Percentiles rank a stretch among this genome's conserved stretches.
phyloP scores from a whole-genome alignment of 37 sponge, comb jelly and placozoan species.

The Beroe forskalii region DNA sequence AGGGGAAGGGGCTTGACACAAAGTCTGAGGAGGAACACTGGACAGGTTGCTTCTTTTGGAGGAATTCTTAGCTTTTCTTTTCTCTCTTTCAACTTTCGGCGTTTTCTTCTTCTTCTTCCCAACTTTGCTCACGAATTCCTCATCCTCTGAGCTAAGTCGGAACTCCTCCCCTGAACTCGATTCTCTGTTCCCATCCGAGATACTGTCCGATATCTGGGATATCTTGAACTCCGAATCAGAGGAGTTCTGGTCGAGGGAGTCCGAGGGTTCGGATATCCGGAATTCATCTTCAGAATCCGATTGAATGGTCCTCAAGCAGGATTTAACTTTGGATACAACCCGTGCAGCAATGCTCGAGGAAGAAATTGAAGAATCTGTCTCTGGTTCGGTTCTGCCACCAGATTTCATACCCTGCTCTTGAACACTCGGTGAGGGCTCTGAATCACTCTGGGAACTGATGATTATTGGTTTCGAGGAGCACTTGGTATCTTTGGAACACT shows the following conservation, averaged over 20 bases:
- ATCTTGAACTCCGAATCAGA: slow-evolving; percentile 6
- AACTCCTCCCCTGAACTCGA: slow-evolving; percentile 8
- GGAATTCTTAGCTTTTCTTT: not conserved
- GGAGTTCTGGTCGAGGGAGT: not conserved
- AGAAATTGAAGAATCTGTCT: not conserved
- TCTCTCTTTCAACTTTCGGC: not conserved
- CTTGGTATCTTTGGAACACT: not conserved
- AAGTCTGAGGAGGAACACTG: too few relatives aligned
- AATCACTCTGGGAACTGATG: not conserved
- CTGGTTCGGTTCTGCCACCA: not conserved
- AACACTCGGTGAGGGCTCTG: not conserved
- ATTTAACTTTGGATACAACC: not conserved
- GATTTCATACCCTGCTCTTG: not conserved
- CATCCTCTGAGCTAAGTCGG: not conserved
- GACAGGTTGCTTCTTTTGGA: not conserved
- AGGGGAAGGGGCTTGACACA: too few relatives aligned
- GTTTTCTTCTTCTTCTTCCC: not conserved
- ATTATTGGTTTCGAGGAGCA: not conserved
- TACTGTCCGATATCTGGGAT: not conserved
- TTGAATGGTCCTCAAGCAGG: not conserved
- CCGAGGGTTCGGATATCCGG: not conserved
- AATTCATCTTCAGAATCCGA: slow-evolving; percentile 5
- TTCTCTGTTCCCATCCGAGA: not conserved
- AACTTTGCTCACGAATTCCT: too few relatives aligned
- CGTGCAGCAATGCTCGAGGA: not conserved